phyloP scores from a whole-genome alignment of 2,797 vertebrate genomes.

The Babyrousa celebensis region DNA sequence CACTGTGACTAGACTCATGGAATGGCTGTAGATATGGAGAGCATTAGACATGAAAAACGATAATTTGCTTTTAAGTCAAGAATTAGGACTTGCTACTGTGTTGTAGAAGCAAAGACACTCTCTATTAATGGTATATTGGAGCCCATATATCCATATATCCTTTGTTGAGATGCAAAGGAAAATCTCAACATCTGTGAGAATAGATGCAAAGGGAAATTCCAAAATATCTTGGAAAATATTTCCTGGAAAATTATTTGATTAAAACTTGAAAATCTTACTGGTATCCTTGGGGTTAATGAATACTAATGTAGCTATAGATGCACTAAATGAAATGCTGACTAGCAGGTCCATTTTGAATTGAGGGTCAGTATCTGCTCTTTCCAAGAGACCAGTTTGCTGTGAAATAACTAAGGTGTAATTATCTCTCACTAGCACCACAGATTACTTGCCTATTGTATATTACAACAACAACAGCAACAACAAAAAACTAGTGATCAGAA shows the following conservation, averaged over 20 bases:
- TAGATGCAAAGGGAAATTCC: constrained; percentile 62
- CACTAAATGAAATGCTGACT: neutral
- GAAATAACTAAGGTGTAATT: neutral
- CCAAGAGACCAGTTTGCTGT: neutral
- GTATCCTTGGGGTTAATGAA: neutral
- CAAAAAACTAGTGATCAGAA: neutral
- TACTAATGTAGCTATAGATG: neutral
- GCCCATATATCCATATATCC: neutral
- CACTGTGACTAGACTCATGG: neutral
- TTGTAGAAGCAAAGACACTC: neutral
- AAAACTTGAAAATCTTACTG: neutral
- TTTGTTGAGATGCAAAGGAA: neutral
- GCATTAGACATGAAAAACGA: neutral
- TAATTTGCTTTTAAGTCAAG: neutral
- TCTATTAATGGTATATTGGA: accelerated
- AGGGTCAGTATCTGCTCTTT: neutral
- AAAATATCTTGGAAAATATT: neutral
- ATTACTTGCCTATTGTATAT: neutral
- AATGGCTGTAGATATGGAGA: neutral
- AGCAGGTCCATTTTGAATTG: neutral
- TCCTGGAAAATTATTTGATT: neutral
- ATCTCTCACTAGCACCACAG: neutral
- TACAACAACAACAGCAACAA: too few relatives aligned
- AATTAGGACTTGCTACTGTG: neutral
- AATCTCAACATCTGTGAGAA: neutral